Evolutionary conservation across 1,140 invertebrate genomes (phyloP).

Genomic region (Drosophila erecta): DNA sequence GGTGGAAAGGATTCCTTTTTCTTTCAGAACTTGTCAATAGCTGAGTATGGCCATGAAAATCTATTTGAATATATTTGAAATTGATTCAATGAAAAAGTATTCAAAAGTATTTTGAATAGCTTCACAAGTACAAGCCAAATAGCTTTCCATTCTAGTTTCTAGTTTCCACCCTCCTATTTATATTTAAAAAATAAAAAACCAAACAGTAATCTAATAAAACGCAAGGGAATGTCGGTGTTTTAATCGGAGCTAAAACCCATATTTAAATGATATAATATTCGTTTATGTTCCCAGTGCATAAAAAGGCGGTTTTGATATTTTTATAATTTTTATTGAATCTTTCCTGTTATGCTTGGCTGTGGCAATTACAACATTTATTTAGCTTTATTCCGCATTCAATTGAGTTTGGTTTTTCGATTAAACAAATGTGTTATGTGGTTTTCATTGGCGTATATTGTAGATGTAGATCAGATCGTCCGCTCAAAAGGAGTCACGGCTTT

Average conservation of each 20-base stretch:
- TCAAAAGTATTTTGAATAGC: neutral
- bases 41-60: neutral
- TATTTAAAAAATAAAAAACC: neutral
- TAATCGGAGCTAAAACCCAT: neutral
- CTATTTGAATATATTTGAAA: too few relatives aligned
- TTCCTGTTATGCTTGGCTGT: constrained; percentile 42
- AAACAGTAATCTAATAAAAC: constrained; percentile 1
- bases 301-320: neutral
- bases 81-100: neutral
- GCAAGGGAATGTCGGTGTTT: neutral
- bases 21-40: neutral
- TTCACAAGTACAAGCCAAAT: neutral
- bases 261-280: too few relatives aligned
- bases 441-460: constrained; percentile 12
- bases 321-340: constrained; percentile 27
- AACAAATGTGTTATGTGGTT: constrained; percentile 15
- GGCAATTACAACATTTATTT: constrained; percentile 72
- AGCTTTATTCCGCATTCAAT: constrained; percentile 33
- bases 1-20: neutral
- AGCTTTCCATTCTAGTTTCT: neutral
- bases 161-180: neutral
- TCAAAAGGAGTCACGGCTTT: constrained; percentile 67
- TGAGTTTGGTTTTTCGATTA: constrained; percentile 30
- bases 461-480: constrained; percentile 29
- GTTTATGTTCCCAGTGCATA: neutral